These are phyloP conservation scores for Morphnarchus princeps DNA, from an alignment of 2,113 vertebrate species.

Conservation along the genomic window DNA sequence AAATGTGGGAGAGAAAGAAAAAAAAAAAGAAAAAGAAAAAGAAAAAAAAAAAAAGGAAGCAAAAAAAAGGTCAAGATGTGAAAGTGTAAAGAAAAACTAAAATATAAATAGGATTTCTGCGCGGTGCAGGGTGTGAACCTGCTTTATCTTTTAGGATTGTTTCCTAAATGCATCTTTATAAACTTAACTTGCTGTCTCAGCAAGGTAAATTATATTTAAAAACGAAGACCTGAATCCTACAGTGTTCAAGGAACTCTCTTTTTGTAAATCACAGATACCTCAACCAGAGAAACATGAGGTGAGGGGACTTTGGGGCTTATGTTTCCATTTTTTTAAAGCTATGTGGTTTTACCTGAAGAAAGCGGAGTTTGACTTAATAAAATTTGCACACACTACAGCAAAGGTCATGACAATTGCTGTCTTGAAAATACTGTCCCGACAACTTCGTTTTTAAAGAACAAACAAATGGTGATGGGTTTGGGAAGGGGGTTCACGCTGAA, in stretches of 20 bases:
- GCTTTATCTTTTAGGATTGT: constrained; percentile 84
- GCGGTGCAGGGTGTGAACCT: constrained; percentile 76
- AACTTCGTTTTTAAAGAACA: constrained; percentile 52
- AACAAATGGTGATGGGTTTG: not conserved
- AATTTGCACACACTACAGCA: constrained; percentile 71
- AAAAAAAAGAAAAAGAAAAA: not conserved
- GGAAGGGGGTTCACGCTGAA: not conserved
- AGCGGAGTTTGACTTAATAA: constrained; percentile 63
- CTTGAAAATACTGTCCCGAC: constrained; percentile 54
- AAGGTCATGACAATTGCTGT: constrained; percentile 54
- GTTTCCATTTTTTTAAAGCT: constrained; percentile 70
- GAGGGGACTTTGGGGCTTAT: constrained; percentile 57
- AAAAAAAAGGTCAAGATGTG: constrained; percentile 68
- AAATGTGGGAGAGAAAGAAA: constrained; percentile 63
- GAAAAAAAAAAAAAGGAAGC: not conserved
- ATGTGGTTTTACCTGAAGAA: constrained; percentile 72
- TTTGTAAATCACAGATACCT: constrained; percentile 80
- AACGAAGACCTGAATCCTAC: constrained; percentile 69
- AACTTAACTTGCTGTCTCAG: constrained; percentile 80
- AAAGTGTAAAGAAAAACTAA: constrained; percentile 71
- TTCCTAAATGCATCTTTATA: constrained; percentile 84
- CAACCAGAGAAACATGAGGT: constrained; percentile 67
- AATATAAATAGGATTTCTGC: constrained; percentile 75
- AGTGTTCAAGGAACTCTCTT: constrained; percentile 79
- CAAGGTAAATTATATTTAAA: constrained; percentile 84